Conservation (phyloP, 2,113 vertebrate genomes). For the Butorides virescens region DNA sequence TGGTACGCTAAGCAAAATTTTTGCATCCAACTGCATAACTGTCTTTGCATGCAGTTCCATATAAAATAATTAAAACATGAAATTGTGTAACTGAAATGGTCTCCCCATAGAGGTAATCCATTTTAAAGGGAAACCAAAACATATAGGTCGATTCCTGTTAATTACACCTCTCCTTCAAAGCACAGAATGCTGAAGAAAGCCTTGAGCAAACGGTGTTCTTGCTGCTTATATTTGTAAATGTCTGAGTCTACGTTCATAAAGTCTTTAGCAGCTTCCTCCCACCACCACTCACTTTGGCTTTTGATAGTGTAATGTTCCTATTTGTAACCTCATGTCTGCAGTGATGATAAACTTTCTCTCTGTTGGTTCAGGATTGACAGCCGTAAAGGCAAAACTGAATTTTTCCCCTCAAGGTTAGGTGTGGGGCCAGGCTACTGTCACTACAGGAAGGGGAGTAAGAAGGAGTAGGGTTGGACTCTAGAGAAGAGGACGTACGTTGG, state of each 20-base stretch:
- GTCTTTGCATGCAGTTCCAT: not conserved
- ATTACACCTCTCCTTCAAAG: not conserved
- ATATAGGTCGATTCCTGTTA: not conserved
- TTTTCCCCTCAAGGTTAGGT: not conserved
- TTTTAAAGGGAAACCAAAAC: not conserved
- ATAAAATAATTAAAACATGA: not conserved
- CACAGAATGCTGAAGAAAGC: not conserved
- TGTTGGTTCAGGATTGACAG: not conserved
- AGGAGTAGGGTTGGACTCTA: not conserved
- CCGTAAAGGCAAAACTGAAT: not conserved
- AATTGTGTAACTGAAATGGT: not conserved
- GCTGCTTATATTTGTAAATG: not conserved
- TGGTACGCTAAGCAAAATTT: not conserved
- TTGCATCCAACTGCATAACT: not conserved
- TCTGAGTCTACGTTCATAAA: not conserved
- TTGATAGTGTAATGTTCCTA: not conserved
- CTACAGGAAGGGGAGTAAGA: not conserved
- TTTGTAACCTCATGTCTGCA: rapidly evolving
- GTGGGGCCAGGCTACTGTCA: not conserved
- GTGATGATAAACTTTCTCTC: not conserved
- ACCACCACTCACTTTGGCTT: not conserved
- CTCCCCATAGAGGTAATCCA: not conserved
- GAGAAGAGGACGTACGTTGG: rapidly evolving
- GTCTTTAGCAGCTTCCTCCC: not conserved
- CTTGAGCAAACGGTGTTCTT: not conserved